Conservation (phyloP, 2,797 vertebrate genomes). For the Xiphophorus birchmanni region DNA sequence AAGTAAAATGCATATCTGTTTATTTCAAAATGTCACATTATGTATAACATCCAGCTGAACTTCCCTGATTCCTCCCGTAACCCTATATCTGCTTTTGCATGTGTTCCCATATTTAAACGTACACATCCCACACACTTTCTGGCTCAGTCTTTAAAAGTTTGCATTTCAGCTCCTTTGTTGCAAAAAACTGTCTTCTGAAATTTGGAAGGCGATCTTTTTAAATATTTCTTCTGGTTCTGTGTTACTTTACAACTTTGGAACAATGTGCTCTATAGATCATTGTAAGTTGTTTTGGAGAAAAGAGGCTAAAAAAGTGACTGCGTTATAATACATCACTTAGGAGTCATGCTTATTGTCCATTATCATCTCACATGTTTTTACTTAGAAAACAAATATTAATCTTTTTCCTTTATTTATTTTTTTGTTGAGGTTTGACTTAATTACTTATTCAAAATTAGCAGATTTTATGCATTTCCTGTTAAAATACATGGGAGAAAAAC, state of each 20-base stretch:
- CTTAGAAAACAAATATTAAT: constrained; percentile 13
- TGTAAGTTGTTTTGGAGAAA: constrained; percentile 8
- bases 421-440: neutral
- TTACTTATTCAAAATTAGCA: neutral
- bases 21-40: constrained; percentile 61
- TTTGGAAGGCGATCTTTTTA: constrained; percentile 4
- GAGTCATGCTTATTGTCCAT: constrained; percentile 3
- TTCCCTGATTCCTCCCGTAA: constrained; percentile 45
- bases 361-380: constrained; percentile 25
- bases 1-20: constrained; percentile 49
- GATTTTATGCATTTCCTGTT: neutral
- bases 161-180: constrained; percentile 2
- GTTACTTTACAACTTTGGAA: constrained; percentile 26
- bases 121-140: constrained; percentile 15
- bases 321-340: constrained; percentile 12
- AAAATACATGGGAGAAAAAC: neutral
- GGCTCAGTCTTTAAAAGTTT: constrained; percentile 13
- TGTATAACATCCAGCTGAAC: constrained; percentile 33
- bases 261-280: constrained; percentile 15
- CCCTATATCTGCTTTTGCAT: constrained; percentile 35
- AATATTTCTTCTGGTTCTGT: constrained; percentile 1
- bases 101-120: constrained; percentile 25
- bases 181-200: constrained; percentile 6
- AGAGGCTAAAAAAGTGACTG: constrained; percentile 8
- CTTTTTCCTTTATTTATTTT: neutral